Percentiles rank a stretch among this genome's conserved stretches.
Conservation (phyloP, 2,888 invertebrate genomes). For the Zygogramma bicolorata region DNA sequence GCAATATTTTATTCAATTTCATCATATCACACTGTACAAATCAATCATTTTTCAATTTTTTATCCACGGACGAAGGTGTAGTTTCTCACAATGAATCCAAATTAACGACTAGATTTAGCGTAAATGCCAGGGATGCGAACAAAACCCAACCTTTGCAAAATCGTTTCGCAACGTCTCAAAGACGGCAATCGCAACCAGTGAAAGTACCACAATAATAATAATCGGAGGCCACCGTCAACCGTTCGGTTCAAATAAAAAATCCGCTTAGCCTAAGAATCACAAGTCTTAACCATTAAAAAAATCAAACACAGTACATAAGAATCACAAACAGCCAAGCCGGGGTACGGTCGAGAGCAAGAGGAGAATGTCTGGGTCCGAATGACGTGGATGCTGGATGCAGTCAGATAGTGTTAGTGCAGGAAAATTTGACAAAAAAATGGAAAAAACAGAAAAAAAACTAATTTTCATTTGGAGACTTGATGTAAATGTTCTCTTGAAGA, state of each 20-base stretch:
- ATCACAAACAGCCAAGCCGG: constrained; percentile 59
- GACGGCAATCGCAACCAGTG: constrained; percentile 11
- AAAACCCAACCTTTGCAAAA: neutral
- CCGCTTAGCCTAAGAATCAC: constrained; percentile 41
- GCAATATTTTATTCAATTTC: too few relatives aligned
- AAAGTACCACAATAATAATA: constrained; percentile 11
- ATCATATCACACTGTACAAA: neutral
- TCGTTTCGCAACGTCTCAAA: neutral
- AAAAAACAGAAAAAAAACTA: too few relatives aligned
- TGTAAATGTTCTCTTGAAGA: too few relatives aligned
- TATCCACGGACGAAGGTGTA: neutral
- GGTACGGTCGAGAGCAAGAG: constrained; percentile 13
- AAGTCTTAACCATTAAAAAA: constrained; percentile 45
- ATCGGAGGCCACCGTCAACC: constrained; percentile 43
- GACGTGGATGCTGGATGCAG: neutral
- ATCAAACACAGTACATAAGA: constrained; percentile 52
- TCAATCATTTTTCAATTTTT: neutral
- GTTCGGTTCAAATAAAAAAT: constrained; percentile 35
- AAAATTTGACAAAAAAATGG: too few relatives aligned
- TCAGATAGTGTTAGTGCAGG: too few relatives aligned
- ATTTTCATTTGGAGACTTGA: too few relatives aligned
- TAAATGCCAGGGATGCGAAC: neutral
- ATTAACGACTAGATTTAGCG: neutral
- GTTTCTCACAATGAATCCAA: neutral
- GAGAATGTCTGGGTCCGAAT: neutral